Evolutionary conservation across 2,113 vertebrate genomes (phyloP).

Genomic region (Psophia crepitans): DNA sequence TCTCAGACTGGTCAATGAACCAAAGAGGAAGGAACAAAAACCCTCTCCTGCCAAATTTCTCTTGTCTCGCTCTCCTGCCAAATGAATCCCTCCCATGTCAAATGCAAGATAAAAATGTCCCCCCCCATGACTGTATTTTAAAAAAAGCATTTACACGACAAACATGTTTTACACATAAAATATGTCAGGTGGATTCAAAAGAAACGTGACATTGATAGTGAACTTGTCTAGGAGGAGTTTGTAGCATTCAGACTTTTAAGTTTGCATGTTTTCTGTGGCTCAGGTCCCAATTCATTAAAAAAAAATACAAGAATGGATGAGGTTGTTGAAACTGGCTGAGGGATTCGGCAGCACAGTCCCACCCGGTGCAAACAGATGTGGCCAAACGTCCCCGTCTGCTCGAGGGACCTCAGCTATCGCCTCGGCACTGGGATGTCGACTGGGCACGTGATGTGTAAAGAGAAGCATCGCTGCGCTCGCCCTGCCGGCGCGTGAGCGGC

Average conservation of each 20-base stretch:
- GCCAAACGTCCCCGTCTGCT: background rate
- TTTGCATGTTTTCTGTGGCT: background rate
- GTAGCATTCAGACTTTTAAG: slow-evolving; percentile 15
- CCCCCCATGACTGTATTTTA: background rate
- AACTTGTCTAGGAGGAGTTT: slow-evolving; percentile 75
- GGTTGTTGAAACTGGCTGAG: background rate
- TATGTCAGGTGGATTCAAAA: slow-evolving; percentile 69
- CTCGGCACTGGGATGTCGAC: background rate
- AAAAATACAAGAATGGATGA: slow-evolving; percentile 11
- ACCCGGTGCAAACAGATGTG: rapidly evolving
- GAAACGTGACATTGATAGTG: slow-evolving; percentile 76
- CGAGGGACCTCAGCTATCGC: background rate
- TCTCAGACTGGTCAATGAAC: background rate
- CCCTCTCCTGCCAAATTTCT: background rate
- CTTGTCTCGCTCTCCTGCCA: background rate
- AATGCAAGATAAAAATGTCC: slow-evolving; percentile 32
- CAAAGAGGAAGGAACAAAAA: background rate
- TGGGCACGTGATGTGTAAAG: background rate
- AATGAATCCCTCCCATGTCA: slow-evolving; percentile 31
- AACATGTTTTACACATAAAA: slow-evolving; percentile 45
- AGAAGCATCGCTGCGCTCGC: background rate
- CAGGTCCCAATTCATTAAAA: slow-evolving; percentile 65
- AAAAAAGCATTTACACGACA: slow-evolving; percentile 36
- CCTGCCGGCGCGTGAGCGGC: background rate
- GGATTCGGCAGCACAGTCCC: background rate